Conservation (phyloP, 30 jellyfish, hydroid and myxozoan genomes). For the Hydractinia echinata region DNA sequence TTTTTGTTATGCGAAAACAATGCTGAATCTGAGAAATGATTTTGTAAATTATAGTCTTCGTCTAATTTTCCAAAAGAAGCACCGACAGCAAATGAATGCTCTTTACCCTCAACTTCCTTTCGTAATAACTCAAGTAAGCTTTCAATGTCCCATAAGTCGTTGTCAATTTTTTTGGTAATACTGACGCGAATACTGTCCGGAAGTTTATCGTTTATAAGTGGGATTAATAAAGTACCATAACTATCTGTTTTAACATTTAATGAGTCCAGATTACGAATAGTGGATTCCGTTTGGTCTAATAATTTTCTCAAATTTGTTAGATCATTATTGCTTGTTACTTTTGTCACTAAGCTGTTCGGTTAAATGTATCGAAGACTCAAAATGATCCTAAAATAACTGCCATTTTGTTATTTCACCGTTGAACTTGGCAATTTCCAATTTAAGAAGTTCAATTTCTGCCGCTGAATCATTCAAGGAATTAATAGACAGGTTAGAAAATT, state of each 20-base stretch:
- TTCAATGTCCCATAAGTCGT: constrained; percentile 5
- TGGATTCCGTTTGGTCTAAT: too few species aligned
- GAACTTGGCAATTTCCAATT: too few species aligned
- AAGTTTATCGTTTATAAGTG: constrained; percentile 5
- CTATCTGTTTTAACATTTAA: too few species aligned
- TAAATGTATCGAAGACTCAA: not conserved
- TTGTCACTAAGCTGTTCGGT: not conserved
- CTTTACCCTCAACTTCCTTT: constrained; percentile 1
- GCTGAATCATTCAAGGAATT: not conserved
- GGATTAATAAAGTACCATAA: too few species aligned
- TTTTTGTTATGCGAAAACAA: not conserved
- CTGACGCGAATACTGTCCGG: not conserved
- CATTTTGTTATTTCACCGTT: too few species aligned
- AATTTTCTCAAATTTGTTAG: too few species aligned
- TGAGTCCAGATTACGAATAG: too few species aligned
- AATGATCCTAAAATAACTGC: too few species aligned
- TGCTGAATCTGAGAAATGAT: not conserved
- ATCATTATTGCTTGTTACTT: too few species aligned
- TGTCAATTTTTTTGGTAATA: not conserved
- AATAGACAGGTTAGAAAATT: not conserved
- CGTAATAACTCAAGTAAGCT: not conserved
- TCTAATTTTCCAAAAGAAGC: not conserved
- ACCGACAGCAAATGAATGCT: constrained; percentile 3
- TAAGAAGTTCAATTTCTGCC: not conserved
- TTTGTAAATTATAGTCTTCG: not conserved